Evolutionary conservation across 2,797 vertebrate genomes (phyloP), one percentile per base, ranked within the genome.

Genomic region (Myiotriccus ornatus): DNA sequence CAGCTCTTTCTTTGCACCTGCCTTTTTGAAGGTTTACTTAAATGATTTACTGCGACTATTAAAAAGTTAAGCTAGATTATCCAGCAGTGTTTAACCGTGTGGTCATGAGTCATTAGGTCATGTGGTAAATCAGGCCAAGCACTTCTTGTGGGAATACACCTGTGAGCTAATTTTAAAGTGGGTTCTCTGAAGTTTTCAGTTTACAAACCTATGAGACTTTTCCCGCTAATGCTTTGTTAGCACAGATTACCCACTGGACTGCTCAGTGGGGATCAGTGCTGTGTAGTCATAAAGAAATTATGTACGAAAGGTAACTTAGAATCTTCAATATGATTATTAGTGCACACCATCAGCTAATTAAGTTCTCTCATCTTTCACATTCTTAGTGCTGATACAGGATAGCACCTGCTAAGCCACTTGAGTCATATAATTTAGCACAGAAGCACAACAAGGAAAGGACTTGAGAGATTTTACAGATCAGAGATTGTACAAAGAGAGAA

Each of bases 51-150:
- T 78, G 34, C 28, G 77, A 62, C 46, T 63, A 60, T 70, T 95
- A 93, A 70, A 92, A 77, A n/a, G 39, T 81, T 93, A 86, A 86
- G 28, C n/a, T 92, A 81, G 76, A 81, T 90, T 83, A 86, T 86
- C 53, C 62, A 93, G 50, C n/a, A 50, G 46, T 78, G 57, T 89
- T 96, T 77, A 91, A 74, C 67, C 27, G 15, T 24, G 12, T 71
- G 87, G 60, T 47, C 65, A 57, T 32, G 44, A 84, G 89, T 57
- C 87, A 56, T 52, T 43, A 87, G 76, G 64, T 59, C 52, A 70
- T 34, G 37, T 1, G 1, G 44, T 80, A 94, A 96, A 93, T 57
- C 57, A 81, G 83, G 25, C 37, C 69, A 91, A 84, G 43, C 28
- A 69, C 21, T 91, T 90, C 77, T 87, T 44, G 53, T 4, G 75